A percentile compares a stretch with the other conserved stretches of the same genome.
Evolutionary conservation across 1,140 invertebrate genomes (phyloP).

Genomic region (Zaprionus taronus): DNA sequence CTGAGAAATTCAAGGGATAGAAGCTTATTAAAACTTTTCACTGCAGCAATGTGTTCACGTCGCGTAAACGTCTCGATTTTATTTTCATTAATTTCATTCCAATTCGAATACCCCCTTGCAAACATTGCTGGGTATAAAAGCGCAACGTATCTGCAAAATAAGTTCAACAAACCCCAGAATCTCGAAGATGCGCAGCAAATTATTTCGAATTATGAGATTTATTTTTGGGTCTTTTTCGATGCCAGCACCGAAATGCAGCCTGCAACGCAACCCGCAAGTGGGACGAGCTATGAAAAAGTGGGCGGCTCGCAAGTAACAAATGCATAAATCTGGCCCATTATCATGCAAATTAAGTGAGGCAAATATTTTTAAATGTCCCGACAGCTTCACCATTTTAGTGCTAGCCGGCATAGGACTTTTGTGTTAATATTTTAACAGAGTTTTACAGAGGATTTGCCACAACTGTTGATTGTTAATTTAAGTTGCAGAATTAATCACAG

Average conservation of each 20-base stretch:
- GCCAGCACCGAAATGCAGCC: conserved; percentile 11
- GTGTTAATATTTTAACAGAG: conserved; percentile 1
- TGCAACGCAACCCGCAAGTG: conserved; percentile 14
- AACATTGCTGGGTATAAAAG: not conserved
- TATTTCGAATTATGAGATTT: conserved; percentile 73
- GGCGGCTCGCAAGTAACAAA: conserved; percentile 44
- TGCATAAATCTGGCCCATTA: conserved; percentile 58
- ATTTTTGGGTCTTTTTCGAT: conserved; percentile 57
- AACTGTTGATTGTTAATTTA: not conserved
- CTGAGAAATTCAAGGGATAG: conserved; percentile 28
- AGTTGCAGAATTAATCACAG: not conserved
- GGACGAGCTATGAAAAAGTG: conserved; percentile 30
- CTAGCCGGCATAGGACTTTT: conserved; percentile 29
- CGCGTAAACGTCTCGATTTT: not conserved
- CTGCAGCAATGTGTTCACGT: not conserved
- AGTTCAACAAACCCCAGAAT: conserved; percentile 74
- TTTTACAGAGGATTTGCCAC: conserved; percentile 10
- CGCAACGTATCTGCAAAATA: conserved; percentile 46
- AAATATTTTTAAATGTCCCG: conserved; percentile 60
- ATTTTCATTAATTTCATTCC: not conserved
- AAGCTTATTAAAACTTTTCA: not conserved
- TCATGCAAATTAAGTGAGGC: conserved; percentile 67
- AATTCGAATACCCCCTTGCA: not conserved
- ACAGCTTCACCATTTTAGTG: conserved; percentile 40
- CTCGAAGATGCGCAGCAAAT: conserved; percentile 50